These are phyloP conservation scores for Aldrovandia affinis DNA, from an alignment of 2,797 vertebrate genomes.

Conservation along the genomic window DNA sequence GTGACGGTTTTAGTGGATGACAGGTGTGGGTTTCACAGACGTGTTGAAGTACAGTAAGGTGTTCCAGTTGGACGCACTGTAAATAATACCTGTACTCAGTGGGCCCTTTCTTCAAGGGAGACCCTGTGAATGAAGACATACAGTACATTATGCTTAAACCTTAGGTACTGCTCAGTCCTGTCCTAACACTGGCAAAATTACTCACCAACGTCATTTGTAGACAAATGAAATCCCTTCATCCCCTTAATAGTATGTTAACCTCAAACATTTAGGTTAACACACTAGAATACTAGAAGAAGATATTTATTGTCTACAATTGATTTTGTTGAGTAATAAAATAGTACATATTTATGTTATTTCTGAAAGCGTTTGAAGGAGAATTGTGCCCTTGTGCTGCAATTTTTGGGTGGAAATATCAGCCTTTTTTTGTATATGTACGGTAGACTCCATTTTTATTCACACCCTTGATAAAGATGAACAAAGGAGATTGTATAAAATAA, in stretches of 20 bases:
- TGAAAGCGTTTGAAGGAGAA: not conserved
- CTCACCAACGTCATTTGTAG: not conserved
- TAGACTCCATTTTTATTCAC: too few species aligned
- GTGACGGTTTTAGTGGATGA: conserved; percentile 14
- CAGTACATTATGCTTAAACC: not conserved
- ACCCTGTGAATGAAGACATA: not conserved
- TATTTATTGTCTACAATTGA: too few species aligned
- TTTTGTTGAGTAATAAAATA: not conserved
- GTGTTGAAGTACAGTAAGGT: too few species aligned
- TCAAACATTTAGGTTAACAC: not conserved
- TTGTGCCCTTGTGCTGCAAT: not conserved
- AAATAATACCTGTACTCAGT: not conserved
- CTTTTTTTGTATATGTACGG: not conserved
- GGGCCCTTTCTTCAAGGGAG: not conserved
- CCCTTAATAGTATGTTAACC: not conserved
- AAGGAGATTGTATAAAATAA: too few species aligned
- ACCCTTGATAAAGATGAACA: too few species aligned
- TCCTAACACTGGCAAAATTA: not conserved
- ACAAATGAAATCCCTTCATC: not conserved
- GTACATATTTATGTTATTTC: not conserved
- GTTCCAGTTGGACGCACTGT: too few species aligned
- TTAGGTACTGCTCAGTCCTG: not conserved
- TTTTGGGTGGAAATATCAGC: not conserved
- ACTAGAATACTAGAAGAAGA: too few species aligned
- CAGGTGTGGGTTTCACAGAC: not conserved